Evolutionary conservation across 1,140 invertebrate genomes (phyloP), one percentile per base, ranked within the genome.

Genomic region (Lepeophtheirus salmonis): DNA sequence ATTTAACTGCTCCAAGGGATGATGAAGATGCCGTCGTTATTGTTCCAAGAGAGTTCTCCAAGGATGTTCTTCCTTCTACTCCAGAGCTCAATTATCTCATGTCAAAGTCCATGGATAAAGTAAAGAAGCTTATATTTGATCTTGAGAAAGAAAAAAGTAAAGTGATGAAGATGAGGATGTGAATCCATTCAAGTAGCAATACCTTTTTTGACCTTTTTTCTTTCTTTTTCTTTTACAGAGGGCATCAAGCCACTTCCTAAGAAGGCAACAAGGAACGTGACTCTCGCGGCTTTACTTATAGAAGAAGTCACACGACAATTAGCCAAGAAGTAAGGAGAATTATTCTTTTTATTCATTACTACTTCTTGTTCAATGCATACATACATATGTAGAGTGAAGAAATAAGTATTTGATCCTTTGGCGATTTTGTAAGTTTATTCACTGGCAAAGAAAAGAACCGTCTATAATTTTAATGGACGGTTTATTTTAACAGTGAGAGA

Each of bases 241-340:
- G 57, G 17, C 12, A 59, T 18, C 3, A 59, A 50, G 18, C 17
- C 30, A 6, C 22, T 59, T 26, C 57, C 57, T n/a, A 59, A 59
- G 30, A 59, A 59, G 18, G 57, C 57, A 1, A 59, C 57, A 2
- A 50, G 57, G 16, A 59, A 59, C 23, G 57, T 59, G 12, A 59
- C 57, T 14, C 16, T 59, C 17, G 57, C 57, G 13, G 57, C 57
- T 41, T 41, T 59, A 12, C 22, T 59, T 3, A 59, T 59, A 24
- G 57, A 59, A 50, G 57, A 59, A 50, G 57, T 59, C 30, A 59
- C 57, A 4, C 23, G 57, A 4, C 23, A 25, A 14, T 22, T 59
- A 14, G 30, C 57, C 13, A 50, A 59, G 17, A 41, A 59, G 57
- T 59, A 59, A 48, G 48, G n/a, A n/a, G n/a, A n/a, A n/a, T n/a